Percentiles rank a stretch among this genome's conserved stretches.
These are phyloP conservation scores for Entelurus aequoreus DNA, from an alignment of 2,113 vertebrate genomes.

Conservation along the genomic window DNA sequence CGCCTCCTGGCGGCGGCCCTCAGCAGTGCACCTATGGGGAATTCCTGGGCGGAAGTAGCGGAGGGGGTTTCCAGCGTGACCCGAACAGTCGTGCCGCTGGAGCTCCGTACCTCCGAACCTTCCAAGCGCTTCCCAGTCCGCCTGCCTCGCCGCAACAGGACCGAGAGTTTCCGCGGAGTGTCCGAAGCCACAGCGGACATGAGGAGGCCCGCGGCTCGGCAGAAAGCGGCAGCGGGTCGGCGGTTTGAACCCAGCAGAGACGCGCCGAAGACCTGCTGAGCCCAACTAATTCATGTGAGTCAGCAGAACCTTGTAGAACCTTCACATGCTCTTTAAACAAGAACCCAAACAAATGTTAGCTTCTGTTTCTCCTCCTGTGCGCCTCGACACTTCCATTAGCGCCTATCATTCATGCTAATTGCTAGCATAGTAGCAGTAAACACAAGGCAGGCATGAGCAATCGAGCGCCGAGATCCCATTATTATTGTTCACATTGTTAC, in stretches of 20 bases:
- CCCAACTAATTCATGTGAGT: conserved; percentile 70
- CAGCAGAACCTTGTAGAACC: conserved; percentile 3
- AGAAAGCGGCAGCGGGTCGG: conserved; percentile 35
- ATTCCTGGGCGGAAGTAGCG: conserved; percentile 77
- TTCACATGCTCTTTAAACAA: not conserved
- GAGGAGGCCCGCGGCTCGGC: conserved; percentile 37
- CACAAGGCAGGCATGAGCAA: conserved; percentile 8
- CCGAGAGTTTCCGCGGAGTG: conserved; percentile 3
- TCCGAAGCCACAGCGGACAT: conserved; percentile 35
- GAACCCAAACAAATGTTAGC: too few species aligned
- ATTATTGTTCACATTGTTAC: not conserved
- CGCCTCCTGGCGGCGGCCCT: conserved; percentile 31
- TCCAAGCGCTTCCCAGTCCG: not conserved
- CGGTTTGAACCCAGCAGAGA: conserved; percentile 50
- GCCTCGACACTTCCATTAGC: not conserved
- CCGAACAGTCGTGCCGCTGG: conserved; percentile 48
- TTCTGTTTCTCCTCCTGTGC: not conserved
- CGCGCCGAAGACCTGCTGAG: conserved; percentile 35
- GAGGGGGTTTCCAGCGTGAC: conserved; percentile 72
- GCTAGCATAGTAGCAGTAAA: conserved; percentile 8
- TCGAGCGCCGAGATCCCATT: conserved; percentile 15
- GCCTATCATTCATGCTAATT: not conserved
- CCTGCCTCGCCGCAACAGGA: conserved; percentile 19
- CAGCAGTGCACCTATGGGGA: conserved; percentile 54
- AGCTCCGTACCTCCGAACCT: conserved; percentile 26